Conservation (phyloP, 2,113 vertebrate species). For the Amphiprion ocellaris region DNA sequence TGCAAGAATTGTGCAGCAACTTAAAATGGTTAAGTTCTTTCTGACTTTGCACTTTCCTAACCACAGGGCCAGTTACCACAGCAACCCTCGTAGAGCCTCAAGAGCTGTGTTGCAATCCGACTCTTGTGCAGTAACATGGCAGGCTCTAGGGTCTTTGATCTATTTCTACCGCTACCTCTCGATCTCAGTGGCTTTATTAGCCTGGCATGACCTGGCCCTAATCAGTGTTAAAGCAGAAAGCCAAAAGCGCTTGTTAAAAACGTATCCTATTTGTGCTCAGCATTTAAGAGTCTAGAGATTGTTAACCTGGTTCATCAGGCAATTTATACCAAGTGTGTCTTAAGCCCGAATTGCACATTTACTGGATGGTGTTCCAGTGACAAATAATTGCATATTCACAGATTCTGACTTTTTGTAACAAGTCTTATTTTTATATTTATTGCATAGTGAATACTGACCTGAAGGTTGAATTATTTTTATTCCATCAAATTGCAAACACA, state of each 20-base stretch:
- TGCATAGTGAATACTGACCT: no score
- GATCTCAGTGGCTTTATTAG: slow-evolving; percentile 52
- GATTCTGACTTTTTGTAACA: no score
- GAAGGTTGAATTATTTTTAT: no score
- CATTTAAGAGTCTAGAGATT: neutral
- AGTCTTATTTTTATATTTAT: no score
- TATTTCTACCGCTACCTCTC: slow-evolving; percentile 37
- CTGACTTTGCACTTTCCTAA: slow-evolving; percentile 48
- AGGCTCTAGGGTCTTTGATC: slow-evolving; percentile 29
- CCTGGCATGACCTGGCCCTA: slow-evolving; percentile 27
- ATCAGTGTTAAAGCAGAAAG: slow-evolving; percentile 33
- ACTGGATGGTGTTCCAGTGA: no score
- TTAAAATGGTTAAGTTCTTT: slow-evolving; percentile 15
- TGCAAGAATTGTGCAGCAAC: slow-evolving; percentile 23
- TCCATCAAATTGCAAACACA: no score
- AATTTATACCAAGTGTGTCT: neutral
- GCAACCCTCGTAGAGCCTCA: slow-evolving; percentile 34
- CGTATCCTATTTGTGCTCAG: neutral
- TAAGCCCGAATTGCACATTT: neutral
- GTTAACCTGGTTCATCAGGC: neutral
- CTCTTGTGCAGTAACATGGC: slow-evolving; percentile 11
- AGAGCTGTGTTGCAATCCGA: slow-evolving; percentile 32
- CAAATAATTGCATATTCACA: no score
- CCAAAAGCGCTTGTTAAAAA: slow-evolving; percentile 11
- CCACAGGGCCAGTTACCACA: slow-evolving; percentile 38